Percentiles rank a stretch among this genome's conserved stretches.
Evolutionary conservation across 2,888 invertebrate species (phyloP).

Genomic region (Pristionchus arcanus): DNA sequence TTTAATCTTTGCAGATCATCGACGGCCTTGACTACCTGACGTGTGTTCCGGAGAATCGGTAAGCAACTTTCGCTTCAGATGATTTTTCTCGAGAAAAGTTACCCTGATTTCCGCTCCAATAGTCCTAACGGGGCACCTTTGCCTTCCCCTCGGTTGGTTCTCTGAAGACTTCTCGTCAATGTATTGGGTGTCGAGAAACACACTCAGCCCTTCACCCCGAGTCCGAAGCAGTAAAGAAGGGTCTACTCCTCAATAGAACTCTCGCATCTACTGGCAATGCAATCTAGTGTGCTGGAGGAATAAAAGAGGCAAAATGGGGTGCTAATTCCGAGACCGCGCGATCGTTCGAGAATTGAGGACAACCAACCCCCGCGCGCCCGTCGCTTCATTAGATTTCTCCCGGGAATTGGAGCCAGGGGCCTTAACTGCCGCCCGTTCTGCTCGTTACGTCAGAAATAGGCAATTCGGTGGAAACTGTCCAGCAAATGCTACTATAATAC

Average conservation of each 20-base stretch:
- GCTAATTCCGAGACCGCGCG: neutral
- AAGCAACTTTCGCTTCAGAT: neutral
- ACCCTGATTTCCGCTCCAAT: no score
- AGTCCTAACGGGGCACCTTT: no score
- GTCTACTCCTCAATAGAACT: neutral
- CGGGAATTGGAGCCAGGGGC: neutral
- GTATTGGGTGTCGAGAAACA: neutral
- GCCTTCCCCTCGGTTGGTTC: neutral
- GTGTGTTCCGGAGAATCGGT: slow-evolving; percentile 76
- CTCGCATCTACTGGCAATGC: neutral
- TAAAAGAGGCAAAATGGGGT: neutral
- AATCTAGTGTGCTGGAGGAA: neutral
- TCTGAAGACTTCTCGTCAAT: neutral
- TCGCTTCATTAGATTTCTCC: slow-evolving; percentile 35
- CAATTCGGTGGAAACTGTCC: neutral
- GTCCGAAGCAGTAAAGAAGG: neutral
- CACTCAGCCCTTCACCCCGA: neutral
- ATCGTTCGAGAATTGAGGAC: neutral
- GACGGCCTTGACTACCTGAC: slow-evolving; percentile 76
- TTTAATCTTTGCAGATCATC: slow-evolving; percentile 63
- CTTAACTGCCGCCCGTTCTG: neutral
- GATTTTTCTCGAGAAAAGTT: no score
- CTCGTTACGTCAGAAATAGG: neutral
- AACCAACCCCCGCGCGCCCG: neutral
- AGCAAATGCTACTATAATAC: neutral